These are phyloP conservation scores for Cassiopea xamachana DNA, from an alignment of 30 jellyfish, hydroid and myxozoan genomes.

Conservation along the genomic window DNA sequence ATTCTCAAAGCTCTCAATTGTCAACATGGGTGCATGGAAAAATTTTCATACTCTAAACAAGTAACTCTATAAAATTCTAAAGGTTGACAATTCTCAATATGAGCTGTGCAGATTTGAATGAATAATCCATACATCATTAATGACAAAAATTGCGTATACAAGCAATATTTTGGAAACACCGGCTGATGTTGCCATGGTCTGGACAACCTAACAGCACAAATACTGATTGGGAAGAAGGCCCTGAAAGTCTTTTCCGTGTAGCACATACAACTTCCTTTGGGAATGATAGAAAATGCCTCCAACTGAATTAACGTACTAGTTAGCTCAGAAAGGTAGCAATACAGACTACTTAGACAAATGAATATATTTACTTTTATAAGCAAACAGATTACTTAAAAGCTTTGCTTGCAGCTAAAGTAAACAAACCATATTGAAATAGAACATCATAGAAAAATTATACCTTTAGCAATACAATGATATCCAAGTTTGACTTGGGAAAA, in stretches of 20 bases:
- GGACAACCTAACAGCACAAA: neutral
- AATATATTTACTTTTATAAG: neutral
- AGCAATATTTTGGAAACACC: neutral
- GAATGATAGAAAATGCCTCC: too few species aligned
- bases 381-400: neutral
- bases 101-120: neutral
- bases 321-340: neutral
- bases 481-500: conserved; percentile 95
- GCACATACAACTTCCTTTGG: too few species aligned
- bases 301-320: too few species aligned
- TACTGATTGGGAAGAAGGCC: too few species aligned
- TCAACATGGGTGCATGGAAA: too few species aligned
- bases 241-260: too few species aligned
- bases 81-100: neutral
- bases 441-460: conserved; percentile 10
- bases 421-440: neutral
- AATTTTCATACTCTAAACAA: too few species aligned
- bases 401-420: neutral
- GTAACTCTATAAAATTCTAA: too few species aligned
- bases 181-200: neutral
- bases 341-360: neutral
- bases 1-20: too few species aligned
- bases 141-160: neutral
- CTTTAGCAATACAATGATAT: conserved; percentile 90
- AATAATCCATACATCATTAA: neutral